Base-by-base conservation (phyloP, 2,888 invertebrate genomes). In the Poecilobothrus nobilitatus region DNA sequence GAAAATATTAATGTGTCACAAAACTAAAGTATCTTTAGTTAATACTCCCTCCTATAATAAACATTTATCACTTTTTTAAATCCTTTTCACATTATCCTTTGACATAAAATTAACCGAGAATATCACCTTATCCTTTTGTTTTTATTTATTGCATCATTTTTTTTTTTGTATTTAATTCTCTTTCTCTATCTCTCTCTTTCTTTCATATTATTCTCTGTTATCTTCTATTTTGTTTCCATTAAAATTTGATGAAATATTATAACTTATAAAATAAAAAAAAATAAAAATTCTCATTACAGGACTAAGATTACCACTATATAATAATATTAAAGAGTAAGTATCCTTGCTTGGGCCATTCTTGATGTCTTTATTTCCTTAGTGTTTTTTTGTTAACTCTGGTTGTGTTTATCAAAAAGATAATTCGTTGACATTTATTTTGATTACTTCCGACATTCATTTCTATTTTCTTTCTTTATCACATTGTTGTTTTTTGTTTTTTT, bases 341-440 rank as follows among this genome's bases (percentile, higher is more conserved):
- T 9, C 53, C 53, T 53, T 53, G 2, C n/a, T 6, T 8, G 2
- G 53, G 18, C n/a, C 53, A 53, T 53, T 37, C 9, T 8, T 37
- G 8, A 37, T 37, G 12, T 37, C 12, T 37, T 37, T 8, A 37
- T 37, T 37, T 53, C 27, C 27, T 53, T 53, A 2, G 53, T 37
- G 18, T 18, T 53, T 53, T 10, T 53, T 53, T 53, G 2, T 53
- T n/a, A 18, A 6, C 18, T 53, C 5, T 53, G 18, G 6, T 12
- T 53, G 9, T 37, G 12, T 53, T 9, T 53, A n/a, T n/a, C 53
- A 18, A 18, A 53, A 15, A 53, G 53, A 53, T 53, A 53, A 53
- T 53, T 53, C 53, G 53, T 53, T 53, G 63, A 27, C 63, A 63
- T 63, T 63, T 63, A 63, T 63, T 63, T 63, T 63, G 63, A 63